These are phyloP conservation scores for Lepidochrysops patricia DNA, from an alignment of 2,888 invertebrate species.

Conservation along the genomic window DNA sequence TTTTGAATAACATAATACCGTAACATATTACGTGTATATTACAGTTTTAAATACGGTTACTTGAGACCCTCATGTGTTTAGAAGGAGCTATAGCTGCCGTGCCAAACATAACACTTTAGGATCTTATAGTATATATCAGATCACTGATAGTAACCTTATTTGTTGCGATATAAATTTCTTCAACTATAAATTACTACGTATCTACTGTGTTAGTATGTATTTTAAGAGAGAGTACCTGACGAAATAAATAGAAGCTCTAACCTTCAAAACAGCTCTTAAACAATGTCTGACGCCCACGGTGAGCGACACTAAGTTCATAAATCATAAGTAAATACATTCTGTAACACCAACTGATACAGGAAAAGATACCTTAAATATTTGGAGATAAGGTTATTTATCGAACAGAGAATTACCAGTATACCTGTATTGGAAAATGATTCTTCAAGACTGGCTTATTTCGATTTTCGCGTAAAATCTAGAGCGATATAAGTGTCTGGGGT, in stretches of 20 bases:
- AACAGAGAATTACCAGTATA: conserved; percentile 11
- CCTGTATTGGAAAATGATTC: conserved; percentile 13
- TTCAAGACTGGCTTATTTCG: conserved; percentile 15
- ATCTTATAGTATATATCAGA: no score
- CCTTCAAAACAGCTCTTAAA: background rate
- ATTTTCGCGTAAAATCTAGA: conserved; percentile 14
- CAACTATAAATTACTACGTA: no score
- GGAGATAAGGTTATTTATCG: background rate
- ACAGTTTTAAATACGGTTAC: no score
- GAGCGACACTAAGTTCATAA: background rate
- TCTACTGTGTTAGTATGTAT: no score
- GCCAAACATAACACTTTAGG: no score
- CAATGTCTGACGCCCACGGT: background rate
- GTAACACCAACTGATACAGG: background rate
- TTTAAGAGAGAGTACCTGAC: no score
- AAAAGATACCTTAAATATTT: background rate
- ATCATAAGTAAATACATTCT: background rate
- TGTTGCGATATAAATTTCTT: no score
- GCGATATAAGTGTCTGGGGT: background rate
- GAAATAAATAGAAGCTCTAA: background rate
- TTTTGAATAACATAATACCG: no score
- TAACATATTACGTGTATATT: no score
- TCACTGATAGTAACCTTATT: no score
- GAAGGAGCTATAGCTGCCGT: no score
- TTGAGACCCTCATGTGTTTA: no score